These are phyloP conservation scores for Misgurnus mizolepis DNA, from an alignment of 2,113 vertebrate genomes.

Conservation along the genomic window DNA sequence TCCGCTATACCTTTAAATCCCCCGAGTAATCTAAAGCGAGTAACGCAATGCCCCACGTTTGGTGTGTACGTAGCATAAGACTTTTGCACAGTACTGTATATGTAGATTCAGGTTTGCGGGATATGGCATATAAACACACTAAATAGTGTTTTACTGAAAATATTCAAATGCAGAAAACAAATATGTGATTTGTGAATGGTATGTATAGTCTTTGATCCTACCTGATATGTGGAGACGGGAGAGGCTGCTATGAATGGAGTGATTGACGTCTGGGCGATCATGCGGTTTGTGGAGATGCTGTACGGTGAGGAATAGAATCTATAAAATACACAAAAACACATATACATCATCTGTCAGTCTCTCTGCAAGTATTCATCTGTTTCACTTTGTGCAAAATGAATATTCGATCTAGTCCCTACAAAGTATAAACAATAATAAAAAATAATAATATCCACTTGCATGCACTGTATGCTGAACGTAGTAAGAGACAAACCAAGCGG, in stretches of 20 bases:
- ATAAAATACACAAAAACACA: conserved; percentile 29
- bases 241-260: conserved; percentile 99
- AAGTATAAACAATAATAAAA: background rate
- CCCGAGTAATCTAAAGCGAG: no score
- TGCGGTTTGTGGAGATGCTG: conserved; percentile 99
- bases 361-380: background rate
- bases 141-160: no score
- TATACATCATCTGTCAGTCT: background rate
- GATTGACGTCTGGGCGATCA: conserved; percentile 99
- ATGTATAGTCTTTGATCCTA: conserved; percentile 64
- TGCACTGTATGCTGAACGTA: background rate
- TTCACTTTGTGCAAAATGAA: no score
- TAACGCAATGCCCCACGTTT: no score
- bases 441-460: background rate
- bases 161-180: no score
- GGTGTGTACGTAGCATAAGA: no score
- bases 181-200: background rate
- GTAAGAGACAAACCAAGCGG: background rate
- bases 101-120: no score
- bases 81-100: no score
- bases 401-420: no score
- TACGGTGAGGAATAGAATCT: conserved; percentile 99
- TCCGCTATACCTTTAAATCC: no score
- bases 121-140: no score
- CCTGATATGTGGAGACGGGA: conserved; percentile 99